Conservation (phyloP, 1,140 invertebrate genomes). For the Sipha flava region DNA sequence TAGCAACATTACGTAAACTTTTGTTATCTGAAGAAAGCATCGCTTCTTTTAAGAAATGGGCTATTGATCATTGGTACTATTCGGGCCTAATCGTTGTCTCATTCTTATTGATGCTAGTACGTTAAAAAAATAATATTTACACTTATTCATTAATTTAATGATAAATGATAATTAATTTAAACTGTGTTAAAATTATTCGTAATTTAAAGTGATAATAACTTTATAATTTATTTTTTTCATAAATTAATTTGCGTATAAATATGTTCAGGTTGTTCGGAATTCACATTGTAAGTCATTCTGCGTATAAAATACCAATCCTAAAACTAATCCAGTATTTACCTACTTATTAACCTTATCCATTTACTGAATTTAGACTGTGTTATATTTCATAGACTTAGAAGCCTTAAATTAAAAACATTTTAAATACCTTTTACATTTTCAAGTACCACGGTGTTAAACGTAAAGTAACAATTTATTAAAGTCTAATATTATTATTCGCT, state of each 20-base stretch:
- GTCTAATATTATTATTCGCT: neutral
- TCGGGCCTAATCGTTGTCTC: conserved; percentile 65
- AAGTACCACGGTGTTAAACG: neutral
- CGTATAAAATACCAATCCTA: neutral
- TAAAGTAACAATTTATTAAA: no score
- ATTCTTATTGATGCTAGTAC: conserved; percentile 67
- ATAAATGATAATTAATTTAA: neutral
- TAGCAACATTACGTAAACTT: conserved; percentile 78
- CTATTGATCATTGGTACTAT: conserved; percentile 75
- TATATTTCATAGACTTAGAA: neutral
- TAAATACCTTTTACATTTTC: no score
- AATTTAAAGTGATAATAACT: neutral
- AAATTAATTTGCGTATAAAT: neutral
- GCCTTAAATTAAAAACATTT: neutral
- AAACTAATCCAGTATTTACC: neutral
- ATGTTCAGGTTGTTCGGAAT: neutral
- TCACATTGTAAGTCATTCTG: conserved; percentile 9
- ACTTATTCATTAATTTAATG: neutral
- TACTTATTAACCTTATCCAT: neutral
- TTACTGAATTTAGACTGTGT: neutral
- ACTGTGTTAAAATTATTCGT: neutral
- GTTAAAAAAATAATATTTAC: conserved; percentile 38
- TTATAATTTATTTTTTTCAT: neutral
- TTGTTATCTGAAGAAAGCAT: conserved; percentile 82
- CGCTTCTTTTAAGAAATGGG: conserved; percentile 72